A percentile compares a stretch with the other conserved stretches of the same genome.
Evolutionary conservation across 2,113 vertebrate species (phyloP).

Genomic region (Sphaerodactylus townsendi): DNA sequence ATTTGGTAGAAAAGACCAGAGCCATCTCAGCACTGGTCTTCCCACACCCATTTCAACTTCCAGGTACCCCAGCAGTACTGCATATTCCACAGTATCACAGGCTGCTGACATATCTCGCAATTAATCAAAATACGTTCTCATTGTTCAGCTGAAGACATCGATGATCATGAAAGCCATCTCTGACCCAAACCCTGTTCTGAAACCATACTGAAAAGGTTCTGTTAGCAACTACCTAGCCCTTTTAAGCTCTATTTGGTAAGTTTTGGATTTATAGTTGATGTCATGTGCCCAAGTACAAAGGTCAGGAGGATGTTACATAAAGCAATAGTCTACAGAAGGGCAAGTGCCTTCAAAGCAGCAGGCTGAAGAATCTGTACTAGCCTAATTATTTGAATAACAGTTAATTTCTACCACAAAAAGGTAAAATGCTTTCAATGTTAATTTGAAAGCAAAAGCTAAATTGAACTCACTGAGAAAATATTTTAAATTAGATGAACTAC

Average conservation of each 20-base stretch:
- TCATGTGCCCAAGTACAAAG: neutral
- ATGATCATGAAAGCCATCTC: too few relatives aligned
- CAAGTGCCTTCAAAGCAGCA: conserved; percentile 19
- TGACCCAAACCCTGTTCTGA: neutral
- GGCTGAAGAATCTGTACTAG: conserved; percentile 37
- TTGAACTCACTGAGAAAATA: conserved; percentile 61
- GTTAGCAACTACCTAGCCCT: neutral
- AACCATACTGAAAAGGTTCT: too few relatives aligned
- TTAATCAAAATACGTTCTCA: too few relatives aligned
- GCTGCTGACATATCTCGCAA: too few relatives aligned
- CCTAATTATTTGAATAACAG: conserved; percentile 60
- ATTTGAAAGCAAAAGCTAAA: conserved; percentile 67
- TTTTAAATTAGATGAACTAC: conserved; percentile 64
- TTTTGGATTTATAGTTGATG: neutral
- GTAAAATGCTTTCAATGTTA: conserved; percentile 58
- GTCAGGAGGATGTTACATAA: neutral
- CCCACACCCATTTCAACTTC: too few relatives aligned
- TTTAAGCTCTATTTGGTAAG: neutral
- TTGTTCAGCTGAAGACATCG: too few relatives aligned
- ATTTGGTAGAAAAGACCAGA: too few relatives aligned
- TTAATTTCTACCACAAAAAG: conserved; percentile 63
- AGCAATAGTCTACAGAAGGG: neutral
- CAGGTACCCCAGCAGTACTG: too few relatives aligned
- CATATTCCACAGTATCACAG: too few relatives aligned
- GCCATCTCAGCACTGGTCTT: too few relatives aligned